Conservation (phyloP, 2,113 vertebrate genomes). For the Myotis brandtii region DNA sequence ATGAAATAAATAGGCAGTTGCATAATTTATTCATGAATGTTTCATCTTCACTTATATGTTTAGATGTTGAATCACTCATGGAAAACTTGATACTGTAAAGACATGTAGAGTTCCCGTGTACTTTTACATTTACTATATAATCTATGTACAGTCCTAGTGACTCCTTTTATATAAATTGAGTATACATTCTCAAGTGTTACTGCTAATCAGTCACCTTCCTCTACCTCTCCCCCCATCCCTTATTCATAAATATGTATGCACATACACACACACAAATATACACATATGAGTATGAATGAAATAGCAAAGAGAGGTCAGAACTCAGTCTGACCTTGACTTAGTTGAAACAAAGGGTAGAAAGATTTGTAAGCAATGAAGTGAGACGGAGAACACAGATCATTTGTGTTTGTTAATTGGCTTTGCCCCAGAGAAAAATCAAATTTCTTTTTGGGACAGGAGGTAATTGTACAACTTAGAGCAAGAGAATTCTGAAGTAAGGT, state of each 20-base stretch:
- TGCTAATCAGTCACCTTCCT: neutral
- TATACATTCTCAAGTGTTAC: neutral
- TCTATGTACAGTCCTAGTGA: neutral
- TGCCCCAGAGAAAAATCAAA: neutral
- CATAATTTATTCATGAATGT: neutral
- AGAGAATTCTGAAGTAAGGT: neutral
- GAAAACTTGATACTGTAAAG: neutral
- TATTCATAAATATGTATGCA: neutral
- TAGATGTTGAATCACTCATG: neutral
- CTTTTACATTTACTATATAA: neutral
- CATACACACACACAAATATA: neutral
- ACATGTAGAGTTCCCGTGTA: neutral
- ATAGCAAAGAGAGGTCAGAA: neutral
- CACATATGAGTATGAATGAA: neutral
- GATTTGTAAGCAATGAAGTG: neutral
- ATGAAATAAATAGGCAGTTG: neutral
- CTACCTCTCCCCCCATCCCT: neutral
- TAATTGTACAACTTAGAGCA: neutral
- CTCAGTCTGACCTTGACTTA: neutral
- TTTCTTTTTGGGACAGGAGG: neutral
- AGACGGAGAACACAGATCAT: neutral
- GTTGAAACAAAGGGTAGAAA: neutral
- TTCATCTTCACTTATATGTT: neutral
- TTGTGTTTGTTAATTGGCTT: neutral
- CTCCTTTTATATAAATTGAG: neutral